These are phyloP conservation scores for Campopleginae sp. DNA, from an alignment of 2,888 invertebrate genomes.

Conservation along the genomic window DNA sequence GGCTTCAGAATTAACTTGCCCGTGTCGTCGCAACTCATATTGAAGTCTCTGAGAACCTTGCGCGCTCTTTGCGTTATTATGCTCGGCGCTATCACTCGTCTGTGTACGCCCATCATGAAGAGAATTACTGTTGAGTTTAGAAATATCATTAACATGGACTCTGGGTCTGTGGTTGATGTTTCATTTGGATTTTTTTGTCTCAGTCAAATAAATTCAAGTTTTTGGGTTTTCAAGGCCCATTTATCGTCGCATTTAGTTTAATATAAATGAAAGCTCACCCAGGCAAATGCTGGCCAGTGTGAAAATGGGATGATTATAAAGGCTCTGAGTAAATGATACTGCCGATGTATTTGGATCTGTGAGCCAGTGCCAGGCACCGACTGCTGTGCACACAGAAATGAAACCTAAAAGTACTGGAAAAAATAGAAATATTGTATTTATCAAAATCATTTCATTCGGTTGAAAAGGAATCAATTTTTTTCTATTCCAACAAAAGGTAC, in stretches of 20 bases:
- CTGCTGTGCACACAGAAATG: constrained; percentile 95
- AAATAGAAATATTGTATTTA: constrained; percentile 16
- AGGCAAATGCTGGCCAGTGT: constrained; percentile 93
- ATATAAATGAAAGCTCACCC: constrained; percentile 87
- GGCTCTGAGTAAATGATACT: constrained; percentile 94
- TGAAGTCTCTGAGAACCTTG: constrained; percentile 96
- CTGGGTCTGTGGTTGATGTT: too few relatives aligned
- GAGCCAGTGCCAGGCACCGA: constrained; percentile 98
- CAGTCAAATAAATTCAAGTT: too few relatives aligned
- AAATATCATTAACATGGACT: constrained; percentile 67
- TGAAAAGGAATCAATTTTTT: not conserved
- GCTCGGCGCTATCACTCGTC: constrained; percentile 97
- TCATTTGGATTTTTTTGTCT: too few relatives aligned
- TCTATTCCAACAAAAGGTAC: not conserved
- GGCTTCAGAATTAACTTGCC: constrained; percentile 98
- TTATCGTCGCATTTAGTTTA: not conserved
- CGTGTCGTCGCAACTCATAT: constrained; percentile 99
- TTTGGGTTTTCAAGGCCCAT: not conserved
- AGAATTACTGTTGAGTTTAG: constrained; percentile 88
- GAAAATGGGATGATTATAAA: constrained; percentile 97
- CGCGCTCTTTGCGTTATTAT: constrained; percentile 97
- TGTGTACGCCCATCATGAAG: constrained; percentile 95
- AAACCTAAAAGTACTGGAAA: constrained; percentile 92
- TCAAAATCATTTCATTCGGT: not conserved
- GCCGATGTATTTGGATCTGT: constrained; percentile 97